Base-by-base conservation (phyloP, 2,888 invertebrate species). In the Zygothrica quintamaculata region DNA sequence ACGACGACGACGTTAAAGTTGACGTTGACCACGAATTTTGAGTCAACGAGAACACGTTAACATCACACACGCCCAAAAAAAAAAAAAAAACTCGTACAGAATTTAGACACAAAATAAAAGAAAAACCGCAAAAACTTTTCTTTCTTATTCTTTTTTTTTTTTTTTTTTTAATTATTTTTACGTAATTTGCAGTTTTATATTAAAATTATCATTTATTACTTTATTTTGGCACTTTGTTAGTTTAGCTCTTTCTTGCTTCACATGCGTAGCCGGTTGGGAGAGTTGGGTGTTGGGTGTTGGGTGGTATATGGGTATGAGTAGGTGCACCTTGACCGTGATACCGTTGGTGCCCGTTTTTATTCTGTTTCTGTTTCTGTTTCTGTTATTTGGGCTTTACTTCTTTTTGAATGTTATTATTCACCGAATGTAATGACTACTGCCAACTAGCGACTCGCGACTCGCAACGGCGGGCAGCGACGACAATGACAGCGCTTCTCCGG, bases 21-120 rank as follows among this genome's bases (percentile, higher is more conserved):
- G 53, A 60, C 60, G 60, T 71, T 65, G 73, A 76, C 75, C 74
- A 74, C 74, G 79, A 78, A 74, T 60, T 74, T 78, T 69, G 60
- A 78, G 78, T 74, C 74, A 74, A 59, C 51, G 9, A 39, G 37
- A 46, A 73, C 77, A 77, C 68, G 72, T 77, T 73, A 72, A 55
- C 39, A 37, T 44, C 42, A 48, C 59, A 51, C 51, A 62, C 50
- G 46, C 51, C 52, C 46, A 61, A 58, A 59, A 51, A 47, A 29
- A 16, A 46, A 33, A 18, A 26, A 43, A 31, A 7, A 46, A 61
- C 9, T 22, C 48, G 44, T 25, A 7, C 18, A 53, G 44, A 34
- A 43, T 1, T 26, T 15, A 44, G 25, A 48, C 34, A 57, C 22
- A 47, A 25, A 59, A 34, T 12, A 34, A 34, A 33, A 48, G 50